phyloP scores from a whole-genome alignment of 1,140 invertebrate genomes.

The Palaemon carinicauda region DNA sequence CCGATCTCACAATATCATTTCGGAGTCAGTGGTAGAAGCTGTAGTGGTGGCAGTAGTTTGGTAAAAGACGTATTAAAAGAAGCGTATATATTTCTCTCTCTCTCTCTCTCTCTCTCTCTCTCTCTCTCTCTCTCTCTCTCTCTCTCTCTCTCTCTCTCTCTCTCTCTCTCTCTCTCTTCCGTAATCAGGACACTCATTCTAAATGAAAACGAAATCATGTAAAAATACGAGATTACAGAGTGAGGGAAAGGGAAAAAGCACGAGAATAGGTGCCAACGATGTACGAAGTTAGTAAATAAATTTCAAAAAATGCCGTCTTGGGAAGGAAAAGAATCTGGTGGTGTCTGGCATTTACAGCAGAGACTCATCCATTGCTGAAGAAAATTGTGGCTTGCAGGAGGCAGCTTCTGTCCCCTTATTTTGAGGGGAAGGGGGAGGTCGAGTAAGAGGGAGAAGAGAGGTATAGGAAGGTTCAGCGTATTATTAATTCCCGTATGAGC shows the following conservation, averaged over 20 bases:
- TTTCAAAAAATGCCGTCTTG: not conserved
- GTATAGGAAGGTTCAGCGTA: not conserved
- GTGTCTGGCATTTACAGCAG: not conserved
- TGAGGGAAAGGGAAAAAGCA: not conserved
- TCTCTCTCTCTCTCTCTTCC: not conserved
- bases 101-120: constrained; percentile 38
- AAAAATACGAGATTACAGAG: no score
- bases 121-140: constrained; percentile 42
- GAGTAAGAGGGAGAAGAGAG: not conserved
- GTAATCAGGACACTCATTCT: not conserved
- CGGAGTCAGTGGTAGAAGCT: constrained; percentile 32
- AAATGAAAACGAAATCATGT: no score
- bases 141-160: constrained; percentile 30
- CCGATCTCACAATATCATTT: constrained; percentile 57
- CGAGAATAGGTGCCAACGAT: not conserved
- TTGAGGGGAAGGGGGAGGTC: constrained; percentile 2
- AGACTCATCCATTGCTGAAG: constrained; percentile 12
- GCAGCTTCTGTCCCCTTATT: not conserved
- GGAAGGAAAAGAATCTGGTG: no score
- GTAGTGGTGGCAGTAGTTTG: not conserved
- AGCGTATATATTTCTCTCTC: constrained; percentile 13
- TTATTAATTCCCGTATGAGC: constrained; percentile 42
- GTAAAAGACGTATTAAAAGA: not conserved
- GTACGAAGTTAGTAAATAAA: not conserved
- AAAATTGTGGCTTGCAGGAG: not conserved